Conservation (phyloP, 2,113 vertebrate genomes). For the Ophthalmotilapia sp. region DNA sequence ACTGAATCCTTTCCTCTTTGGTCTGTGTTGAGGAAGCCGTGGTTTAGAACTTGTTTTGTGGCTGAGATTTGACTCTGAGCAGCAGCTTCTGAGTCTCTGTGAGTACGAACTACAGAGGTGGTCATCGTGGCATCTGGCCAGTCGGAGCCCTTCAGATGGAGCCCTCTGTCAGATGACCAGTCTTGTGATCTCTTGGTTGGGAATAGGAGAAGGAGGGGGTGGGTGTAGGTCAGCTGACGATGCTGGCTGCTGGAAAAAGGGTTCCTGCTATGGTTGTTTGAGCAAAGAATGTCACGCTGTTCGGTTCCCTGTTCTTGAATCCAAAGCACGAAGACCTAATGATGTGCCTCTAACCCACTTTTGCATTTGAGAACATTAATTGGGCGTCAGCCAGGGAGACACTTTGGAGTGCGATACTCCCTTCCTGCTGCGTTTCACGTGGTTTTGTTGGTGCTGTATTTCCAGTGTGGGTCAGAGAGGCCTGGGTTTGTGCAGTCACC, state of each 20-base stretch:
- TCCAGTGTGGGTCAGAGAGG: background rate
- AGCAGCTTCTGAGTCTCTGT: background rate
- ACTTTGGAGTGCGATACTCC: background rate
- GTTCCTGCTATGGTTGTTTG: constrained; percentile 31
- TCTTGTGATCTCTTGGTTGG: constrained; percentile 56
- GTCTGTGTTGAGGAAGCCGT: background rate
- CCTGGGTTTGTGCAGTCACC: background rate
- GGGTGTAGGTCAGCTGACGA: constrained; percentile 33
- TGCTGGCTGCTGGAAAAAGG: background rate
- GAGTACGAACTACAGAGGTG: background rate
- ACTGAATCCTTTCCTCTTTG: background rate
- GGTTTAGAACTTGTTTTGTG: background rate
- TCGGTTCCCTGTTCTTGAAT: constrained; percentile 15
- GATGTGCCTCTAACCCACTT: background rate
- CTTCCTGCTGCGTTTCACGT: background rate
- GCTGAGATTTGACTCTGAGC: background rate
- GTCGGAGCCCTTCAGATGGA: background rate
- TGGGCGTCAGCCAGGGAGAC: background rate
- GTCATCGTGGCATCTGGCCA: background rate
- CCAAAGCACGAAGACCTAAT: background rate
- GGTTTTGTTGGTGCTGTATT: background rate
- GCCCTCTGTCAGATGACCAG: constrained; percentile 51
- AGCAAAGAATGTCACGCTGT: constrained; percentile 32
- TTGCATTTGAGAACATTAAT: background rate
- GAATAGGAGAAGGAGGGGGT: background rate